Evolutionary conservation across 2,888 invertebrate species (phyloP).

Genomic region (Diarsia brunnea): DNA sequence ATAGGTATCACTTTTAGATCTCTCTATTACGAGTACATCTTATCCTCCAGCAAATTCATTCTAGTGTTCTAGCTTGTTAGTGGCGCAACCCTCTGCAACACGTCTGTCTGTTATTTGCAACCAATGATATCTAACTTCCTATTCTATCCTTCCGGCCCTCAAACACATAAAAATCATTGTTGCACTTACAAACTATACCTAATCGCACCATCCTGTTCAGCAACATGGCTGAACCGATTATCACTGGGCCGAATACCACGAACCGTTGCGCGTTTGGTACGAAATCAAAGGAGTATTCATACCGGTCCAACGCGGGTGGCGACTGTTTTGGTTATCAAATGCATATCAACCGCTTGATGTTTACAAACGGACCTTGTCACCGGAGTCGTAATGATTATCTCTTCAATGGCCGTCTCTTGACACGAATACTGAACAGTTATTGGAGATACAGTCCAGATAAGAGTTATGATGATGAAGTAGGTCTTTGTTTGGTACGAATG

Average conservation of each 20-base stretch:
- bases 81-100: background rate
- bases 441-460: slow-evolving; percentile 57
- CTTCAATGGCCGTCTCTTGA: slow-evolving; percentile 46
- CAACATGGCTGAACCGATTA: background rate
- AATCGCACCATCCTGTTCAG: slow-evolving; percentile 24
- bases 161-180: slow-evolving; percentile 7
- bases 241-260: slow-evolving; percentile 39
- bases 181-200: background rate
- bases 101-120: background rate
- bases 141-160: background rate
- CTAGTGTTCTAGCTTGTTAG: background rate
- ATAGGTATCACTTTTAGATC: background rate
- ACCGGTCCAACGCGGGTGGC: slow-evolving; percentile 47
- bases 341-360: slow-evolving; percentile 44
- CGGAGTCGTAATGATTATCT: slow-evolving; percentile 49
- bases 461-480: slow-evolving; percentile 23
- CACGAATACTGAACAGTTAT: slow-evolving; percentile 46
- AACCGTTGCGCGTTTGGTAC: slow-evolving; percentile 13
- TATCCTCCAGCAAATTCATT: background rate
- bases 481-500: slow-evolving; percentile 30
- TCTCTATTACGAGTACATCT: no score
- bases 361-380: slow-evolving; percentile 58
- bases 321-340: slow-evolving; percentile 61
- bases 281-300: slow-evolving; percentile 55
- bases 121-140: slow-evolving; percentile 9